A percentile compares a stretch with the other conserved stretches of the same genome.
These are phyloP conservation scores for Leucozona laternaria DNA, from an alignment of 2,888 invertebrate genomes.

Conservation along the genomic window DNA sequence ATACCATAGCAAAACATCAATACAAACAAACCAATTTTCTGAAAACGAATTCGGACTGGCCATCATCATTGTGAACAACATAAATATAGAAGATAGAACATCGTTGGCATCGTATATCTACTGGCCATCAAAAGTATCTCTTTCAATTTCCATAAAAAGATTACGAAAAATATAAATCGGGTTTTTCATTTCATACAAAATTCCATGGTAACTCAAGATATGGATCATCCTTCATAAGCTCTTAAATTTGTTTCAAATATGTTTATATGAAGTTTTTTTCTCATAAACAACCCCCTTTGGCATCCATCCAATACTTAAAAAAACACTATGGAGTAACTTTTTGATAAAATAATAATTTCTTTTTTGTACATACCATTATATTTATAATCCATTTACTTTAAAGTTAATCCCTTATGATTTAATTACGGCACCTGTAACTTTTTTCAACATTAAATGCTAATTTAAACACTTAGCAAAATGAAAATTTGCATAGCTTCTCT, in stretches of 20 bases:
- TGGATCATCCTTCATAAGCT: slow-evolving; percentile 16
- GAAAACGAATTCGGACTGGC: neutral
- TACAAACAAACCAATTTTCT: neutral
- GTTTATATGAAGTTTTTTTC: neutral
- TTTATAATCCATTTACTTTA: slow-evolving; percentile 16
- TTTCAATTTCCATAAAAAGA: slow-evolving; percentile 25
- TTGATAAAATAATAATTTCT: neutral
- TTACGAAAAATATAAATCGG: slow-evolving; percentile 23
- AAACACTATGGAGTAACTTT: neutral
- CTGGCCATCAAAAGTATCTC: slow-evolving; percentile 10
- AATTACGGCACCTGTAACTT: neutral
- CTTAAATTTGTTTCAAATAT: neutral
- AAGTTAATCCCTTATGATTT: slow-evolving; percentile 5
- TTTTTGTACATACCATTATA: neutral
- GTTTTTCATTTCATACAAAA: neutral
- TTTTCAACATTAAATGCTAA: neutral
- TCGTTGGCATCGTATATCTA: slow-evolving; percentile 1
- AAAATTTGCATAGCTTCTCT: neutral
- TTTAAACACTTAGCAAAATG: slow-evolving; percentile 1
- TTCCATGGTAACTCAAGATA: neutral
- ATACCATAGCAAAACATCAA: neutral
- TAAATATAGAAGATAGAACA: neutral
- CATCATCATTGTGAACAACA: neutral
- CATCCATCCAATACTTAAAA: neutral
- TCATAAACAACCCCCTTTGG: neutral